phyloP scores from a whole-genome alignment of 1,140 invertebrate genomes.

The Anastrepha ludens region DNA sequence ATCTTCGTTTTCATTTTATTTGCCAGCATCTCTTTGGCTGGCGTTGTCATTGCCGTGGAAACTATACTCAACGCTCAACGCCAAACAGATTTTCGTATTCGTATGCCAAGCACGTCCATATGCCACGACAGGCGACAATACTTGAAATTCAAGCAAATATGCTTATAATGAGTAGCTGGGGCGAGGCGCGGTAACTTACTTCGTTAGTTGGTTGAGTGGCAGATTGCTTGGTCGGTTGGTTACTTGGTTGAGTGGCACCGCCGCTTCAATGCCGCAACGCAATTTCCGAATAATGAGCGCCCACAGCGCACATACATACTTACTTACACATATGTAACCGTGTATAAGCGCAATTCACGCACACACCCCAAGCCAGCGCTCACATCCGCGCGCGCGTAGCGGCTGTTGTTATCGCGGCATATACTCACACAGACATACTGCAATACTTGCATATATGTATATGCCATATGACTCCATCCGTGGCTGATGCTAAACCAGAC shows the following conservation, averaged over 20 bases:
- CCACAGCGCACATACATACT: conserved; percentile 6
- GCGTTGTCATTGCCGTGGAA: not conserved
- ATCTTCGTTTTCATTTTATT: not conserved
- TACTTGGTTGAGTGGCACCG: not conserved
- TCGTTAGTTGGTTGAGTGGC: not conserved
- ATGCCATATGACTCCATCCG: not conserved
- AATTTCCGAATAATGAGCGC: conserved; percentile 28
- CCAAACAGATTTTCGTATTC: not conserved
- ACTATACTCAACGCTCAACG: not conserved
- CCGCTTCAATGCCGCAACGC: not conserved
- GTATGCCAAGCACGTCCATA: conserved; percentile 16
- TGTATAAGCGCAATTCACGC: not conserved
- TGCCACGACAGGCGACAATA: not conserved
- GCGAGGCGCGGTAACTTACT: no score
- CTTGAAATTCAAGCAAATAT: no score
- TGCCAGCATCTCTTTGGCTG: not conserved
- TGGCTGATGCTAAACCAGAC: conserved; percentile 12
- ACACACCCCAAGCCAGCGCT: not conserved
- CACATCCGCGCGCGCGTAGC: no score
- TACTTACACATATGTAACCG: no score
- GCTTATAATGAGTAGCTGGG: no score
- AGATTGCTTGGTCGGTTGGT: conserved; percentile 4
- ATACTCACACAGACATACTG: no score
- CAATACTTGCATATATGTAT: no score
- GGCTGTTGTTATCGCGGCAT: not conserved